phyloP scores from a whole-genome alignment of 2,888 invertebrate species.

The Tetragnatha montana region DNA sequence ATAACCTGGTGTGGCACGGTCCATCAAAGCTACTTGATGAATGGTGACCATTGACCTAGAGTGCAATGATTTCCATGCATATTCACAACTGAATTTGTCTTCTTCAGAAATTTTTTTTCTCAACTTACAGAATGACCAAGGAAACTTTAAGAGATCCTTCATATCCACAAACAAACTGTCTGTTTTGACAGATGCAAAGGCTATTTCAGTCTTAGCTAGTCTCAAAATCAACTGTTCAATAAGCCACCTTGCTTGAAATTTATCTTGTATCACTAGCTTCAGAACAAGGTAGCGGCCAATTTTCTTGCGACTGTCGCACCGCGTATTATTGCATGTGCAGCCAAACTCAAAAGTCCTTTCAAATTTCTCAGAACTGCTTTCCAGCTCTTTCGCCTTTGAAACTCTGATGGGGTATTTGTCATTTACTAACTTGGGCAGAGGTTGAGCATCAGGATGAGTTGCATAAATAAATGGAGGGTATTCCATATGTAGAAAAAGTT shows the following conservation, averaged over 20 bases:
- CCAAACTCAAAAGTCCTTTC: conserved; percentile 56
- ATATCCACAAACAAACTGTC: background rate
- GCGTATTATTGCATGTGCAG: conserved; percentile 55
- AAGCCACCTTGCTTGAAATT: conserved; percentile 52
- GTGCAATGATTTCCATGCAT: conserved; percentile 62
- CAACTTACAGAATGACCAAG: background rate
- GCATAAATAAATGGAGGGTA: conserved; percentile 56
- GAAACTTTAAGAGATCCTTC: conserved; percentile 31
- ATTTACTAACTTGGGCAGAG: background rate
- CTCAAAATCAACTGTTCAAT: conserved; percentile 48
- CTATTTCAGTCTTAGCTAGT: conserved; percentile 51
- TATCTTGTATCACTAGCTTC: conserved; percentile 57
- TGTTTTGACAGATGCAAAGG: conserved; percentile 36
- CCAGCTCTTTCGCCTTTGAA: conserved; percentile 41
- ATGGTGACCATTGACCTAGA: conserved; percentile 31
- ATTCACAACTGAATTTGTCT: conserved; percentile 59
- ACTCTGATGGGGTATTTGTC: background rate
- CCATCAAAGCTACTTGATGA: conserved; percentile 48
- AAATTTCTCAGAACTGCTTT: conserved; percentile 38
- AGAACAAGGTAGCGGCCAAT: conserved; percentile 58
- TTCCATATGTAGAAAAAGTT: conserved; percentile 57
- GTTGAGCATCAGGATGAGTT: background rate
- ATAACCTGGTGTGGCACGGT: background rate
- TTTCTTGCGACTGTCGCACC: conserved; percentile 24
- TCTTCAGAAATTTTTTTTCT: background rate